A percentile compares a stretch with the other conserved stretches of the same genome.
Conservation (phyloP, 2,113 vertebrate genomes). For the Megaleporinus macrocephalus region DNA sequence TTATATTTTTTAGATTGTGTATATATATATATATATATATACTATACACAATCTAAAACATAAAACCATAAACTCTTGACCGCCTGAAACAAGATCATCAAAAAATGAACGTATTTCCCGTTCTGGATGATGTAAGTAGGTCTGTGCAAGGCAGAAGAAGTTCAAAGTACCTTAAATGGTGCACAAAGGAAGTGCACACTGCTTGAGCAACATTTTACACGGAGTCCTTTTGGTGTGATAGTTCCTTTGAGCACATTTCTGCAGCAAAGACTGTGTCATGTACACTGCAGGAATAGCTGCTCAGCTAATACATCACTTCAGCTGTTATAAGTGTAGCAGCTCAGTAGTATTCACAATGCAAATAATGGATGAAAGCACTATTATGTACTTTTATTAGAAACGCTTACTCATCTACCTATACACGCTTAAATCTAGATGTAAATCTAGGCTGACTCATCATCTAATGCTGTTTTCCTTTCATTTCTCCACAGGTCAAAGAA, state of each 20-base stretch:
- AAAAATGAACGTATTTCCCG: no score
- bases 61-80: no score
- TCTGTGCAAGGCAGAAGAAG: no score
- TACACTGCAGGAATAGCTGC: not conserved
- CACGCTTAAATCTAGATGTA: constrained; percentile 17
- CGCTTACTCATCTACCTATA: not conserved
- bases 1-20: no score
- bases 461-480: constrained; percentile 27
- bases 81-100: no score
- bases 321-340: not conserved
- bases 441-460: constrained; percentile 14
- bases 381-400: constrained; percentile 6
- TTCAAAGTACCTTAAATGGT: no score
- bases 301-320: not conserved
- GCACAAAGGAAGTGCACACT: no score
- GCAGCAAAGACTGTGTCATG: not conserved
- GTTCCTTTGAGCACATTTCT: not conserved
- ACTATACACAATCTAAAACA: no score
- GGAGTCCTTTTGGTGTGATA: not conserved
- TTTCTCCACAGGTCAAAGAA: constrained; percentile 59
- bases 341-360: not conserved
- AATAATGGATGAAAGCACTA: not conserved
- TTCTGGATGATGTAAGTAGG: no score
- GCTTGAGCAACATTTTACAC: no score
- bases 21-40: no score